Evolutionary conservation across 1,140 invertebrate species (phyloP).

Genomic region (Sogatella furcifera): DNA sequence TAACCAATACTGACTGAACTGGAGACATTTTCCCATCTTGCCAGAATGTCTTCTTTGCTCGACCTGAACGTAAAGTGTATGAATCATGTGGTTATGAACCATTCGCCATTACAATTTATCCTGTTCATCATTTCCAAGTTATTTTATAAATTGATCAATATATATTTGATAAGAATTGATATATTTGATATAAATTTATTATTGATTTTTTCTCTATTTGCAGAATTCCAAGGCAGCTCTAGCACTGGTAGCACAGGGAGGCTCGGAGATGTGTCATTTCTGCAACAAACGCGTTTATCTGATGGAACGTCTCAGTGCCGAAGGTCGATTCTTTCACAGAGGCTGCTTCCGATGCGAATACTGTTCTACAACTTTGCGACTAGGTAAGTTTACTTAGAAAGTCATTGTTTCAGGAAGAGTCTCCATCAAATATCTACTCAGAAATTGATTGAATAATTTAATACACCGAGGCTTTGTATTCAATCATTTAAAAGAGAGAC

Average conservation of each 20-base stretch:
- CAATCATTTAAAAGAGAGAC: too few relatives aligned
- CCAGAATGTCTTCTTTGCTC: too few relatives aligned
- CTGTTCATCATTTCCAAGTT: too few relatives aligned
- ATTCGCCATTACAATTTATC: too few relatives aligned
- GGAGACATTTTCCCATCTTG: too few relatives aligned
- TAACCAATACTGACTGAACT: too few relatives aligned
- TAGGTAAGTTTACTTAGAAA: slow-evolving; percentile 38
- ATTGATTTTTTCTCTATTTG: slow-evolving; percentile 17
- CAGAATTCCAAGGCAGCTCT: slow-evolving; percentile 47
- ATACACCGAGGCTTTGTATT: too few relatives aligned
- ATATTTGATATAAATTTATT: slow-evolving; percentile 1
- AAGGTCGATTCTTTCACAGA: slow-evolving; percentile 78
- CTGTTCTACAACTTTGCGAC: slow-evolving; percentile 52
- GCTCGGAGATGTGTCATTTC: slow-evolving; percentile 73
- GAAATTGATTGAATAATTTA: too few relatives aligned
- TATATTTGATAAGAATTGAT: neutral
- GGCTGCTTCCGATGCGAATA: slow-evolving; percentile 72
- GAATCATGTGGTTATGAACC: too few relatives aligned
- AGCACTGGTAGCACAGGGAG: slow-evolving; percentile 47
- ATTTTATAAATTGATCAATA: neutral
- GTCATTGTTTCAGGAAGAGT: too few relatives aligned
- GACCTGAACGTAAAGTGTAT: too few relatives aligned
- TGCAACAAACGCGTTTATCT: slow-evolving; percentile 80
- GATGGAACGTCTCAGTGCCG: slow-evolving; percentile 75
- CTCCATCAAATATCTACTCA: too few relatives aligned